These are phyloP conservation scores for Onychorhynchus coronatus DNA, from an alignment of 2,113 vertebrate genomes.

Conservation along the genomic window DNA sequence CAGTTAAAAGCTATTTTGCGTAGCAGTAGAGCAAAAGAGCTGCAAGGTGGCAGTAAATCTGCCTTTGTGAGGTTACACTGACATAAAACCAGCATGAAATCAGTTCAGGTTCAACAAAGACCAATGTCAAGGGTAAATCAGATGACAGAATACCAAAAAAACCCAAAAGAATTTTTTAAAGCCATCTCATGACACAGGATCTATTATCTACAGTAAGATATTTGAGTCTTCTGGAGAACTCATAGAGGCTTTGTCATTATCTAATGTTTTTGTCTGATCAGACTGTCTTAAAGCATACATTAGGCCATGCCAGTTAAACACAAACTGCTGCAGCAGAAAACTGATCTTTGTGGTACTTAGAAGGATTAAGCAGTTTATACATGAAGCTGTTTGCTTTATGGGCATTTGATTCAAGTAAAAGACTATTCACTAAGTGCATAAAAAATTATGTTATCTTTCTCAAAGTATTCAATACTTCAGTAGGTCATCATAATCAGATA, in stretches of 20 bases:
- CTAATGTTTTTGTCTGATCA: background rate
- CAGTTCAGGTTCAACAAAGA: background rate
- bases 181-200: background rate
- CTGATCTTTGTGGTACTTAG: background rate
- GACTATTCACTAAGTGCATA: background rate
- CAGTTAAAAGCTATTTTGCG: background rate
- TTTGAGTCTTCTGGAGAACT: background rate
- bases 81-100: background rate
- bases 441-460: background rate
- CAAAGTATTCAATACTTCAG: background rate
- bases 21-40: background rate
- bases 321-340: background rate
- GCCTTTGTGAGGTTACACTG: background rate
- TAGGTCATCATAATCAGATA: background rate
- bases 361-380: background rate
- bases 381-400: background rate
- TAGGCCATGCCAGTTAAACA: background rate
- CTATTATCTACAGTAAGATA: background rate
- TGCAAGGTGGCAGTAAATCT: background rate
- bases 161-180: background rate
- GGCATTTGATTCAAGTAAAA: background rate
- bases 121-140: background rate
- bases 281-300: background rate
- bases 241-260: background rate
- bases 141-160: background rate